Base-by-base conservation (phyloP, 2,113 vertebrate species). In the Phalacrocorax carbo region DNA sequence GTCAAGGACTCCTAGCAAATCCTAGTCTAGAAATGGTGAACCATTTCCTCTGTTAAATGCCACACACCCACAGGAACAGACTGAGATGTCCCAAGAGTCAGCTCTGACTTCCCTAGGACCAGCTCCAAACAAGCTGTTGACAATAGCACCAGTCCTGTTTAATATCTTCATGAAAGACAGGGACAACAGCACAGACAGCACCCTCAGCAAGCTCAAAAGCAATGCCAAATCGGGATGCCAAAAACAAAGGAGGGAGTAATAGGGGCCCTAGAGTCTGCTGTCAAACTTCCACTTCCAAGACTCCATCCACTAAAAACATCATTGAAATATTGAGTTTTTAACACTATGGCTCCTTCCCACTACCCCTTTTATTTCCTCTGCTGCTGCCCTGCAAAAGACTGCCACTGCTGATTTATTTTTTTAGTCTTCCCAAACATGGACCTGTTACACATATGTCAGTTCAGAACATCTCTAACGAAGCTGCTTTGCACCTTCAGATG, bases 51-150 rank as follows among this genome's bases (percentile, higher is more conserved):
- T 49, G 4, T 21, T 48, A 70, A 82, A 52, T 32, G 22, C 30
- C 88, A 54, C 55, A 61, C 18, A 48, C 16, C 13, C 65, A 55
- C 22, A 75, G 64, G 69, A 83, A 91, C 58, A 88, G 75, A 65
- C 42, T n/a, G 61, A 65, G 65, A 76, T 34, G 34, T 80, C 75
- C 64, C 68, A 90, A 15, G 55, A 84, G 86, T 30, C 51, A 83
- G 71, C 60, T 86, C 68, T 0, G 0, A 34, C 96, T 57, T 61
- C 83, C 54, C 68, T 62, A 6, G 5, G 71, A 76, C 16, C 61
- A 71, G 72, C 80, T 93, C 93, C 89, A 64, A 71, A 71, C 86
- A 55, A 60, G 73, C 42, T 95, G 90, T 14, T 78, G 90, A 82
- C 88, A 76, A 78, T 4, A 88, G 49, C 61, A 78, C 69, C 75